Evolutionary conservation across 2,888 invertebrate genomes (phyloP).

Genomic region (Drosophila nr. perissopoda): DNA sequence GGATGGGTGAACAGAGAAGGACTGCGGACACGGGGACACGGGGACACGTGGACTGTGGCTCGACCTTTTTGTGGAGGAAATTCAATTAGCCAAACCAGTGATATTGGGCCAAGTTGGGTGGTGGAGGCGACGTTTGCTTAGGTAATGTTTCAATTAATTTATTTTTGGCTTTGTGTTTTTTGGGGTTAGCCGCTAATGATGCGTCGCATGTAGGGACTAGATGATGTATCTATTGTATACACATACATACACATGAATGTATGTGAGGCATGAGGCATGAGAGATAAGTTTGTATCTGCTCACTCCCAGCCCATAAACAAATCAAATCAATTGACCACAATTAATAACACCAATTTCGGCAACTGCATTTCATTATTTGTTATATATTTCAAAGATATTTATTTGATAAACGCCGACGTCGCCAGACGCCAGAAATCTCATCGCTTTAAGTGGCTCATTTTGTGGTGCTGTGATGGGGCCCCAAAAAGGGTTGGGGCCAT

Average conservation of each 20-base stretch:
- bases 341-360: constrained; percentile 74
- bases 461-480: constrained; percentile 17
- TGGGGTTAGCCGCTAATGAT: constrained; percentile 64
- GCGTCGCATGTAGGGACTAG: constrained; percentile 17
- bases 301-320: constrained; percentile 54
- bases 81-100: constrained; percentile 71
- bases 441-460: constrained; percentile 80
- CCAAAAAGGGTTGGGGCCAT: constrained; percentile 31
- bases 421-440: constrained; percentile 81
- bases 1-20: not conserved
- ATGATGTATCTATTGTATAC: constrained; percentile 46
- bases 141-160: constrained; percentile 82
- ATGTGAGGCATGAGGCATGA: not conserved
- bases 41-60: constrained; percentile 59
- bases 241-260: not conserved
- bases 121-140: constrained; percentile 71
- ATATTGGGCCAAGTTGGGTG: constrained; percentile 26
- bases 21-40: constrained; percentile 57
- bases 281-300: constrained; percentile 21
- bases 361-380: constrained; percentile 78
- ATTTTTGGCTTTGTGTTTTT: constrained; percentile 49
- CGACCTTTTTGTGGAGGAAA: constrained; percentile 64
- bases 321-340: constrained; percentile 75
- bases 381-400: constrained; percentile 78
- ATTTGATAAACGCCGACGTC: constrained; percentile 76